A percentile compares a stretch with the other conserved stretches of the same genome.
Conservation (phyloP, 2,888 invertebrate genomes). For the Amphipoea oculea region DNA sequence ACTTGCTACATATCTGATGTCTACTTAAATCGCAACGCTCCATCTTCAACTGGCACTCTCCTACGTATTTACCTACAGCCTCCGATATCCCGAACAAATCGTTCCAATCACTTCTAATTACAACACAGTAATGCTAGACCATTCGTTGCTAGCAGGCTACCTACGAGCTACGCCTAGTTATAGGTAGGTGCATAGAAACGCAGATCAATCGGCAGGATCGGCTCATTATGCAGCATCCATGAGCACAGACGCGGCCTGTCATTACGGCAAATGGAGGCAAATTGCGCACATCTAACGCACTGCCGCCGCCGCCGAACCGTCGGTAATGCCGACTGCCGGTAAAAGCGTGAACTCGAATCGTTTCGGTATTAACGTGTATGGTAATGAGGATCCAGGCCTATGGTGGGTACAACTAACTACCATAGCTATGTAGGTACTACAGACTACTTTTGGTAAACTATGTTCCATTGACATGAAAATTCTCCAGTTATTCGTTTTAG, state of each 20-base stretch:
- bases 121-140: slow-evolving; percentile 63
- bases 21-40: slow-evolving; percentile 44
- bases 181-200: slow-evolving; percentile 58
- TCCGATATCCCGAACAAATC: slow-evolving; percentile 62
- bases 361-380: slow-evolving; percentile 76
- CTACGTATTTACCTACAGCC: slow-evolving; percentile 57
- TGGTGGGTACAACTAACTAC: slow-evolving; percentile 23
- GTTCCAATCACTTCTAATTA: slow-evolving; percentile 73
- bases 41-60: slow-evolving; percentile 29
- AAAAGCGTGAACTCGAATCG: slow-evolving; percentile 82
- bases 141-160: slow-evolving; percentile 55
- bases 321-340: slow-evolving; percentile 80
- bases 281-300: slow-evolving; percentile 89
- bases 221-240: slow-evolving; percentile 88
- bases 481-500: neutral
- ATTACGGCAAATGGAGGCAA: slow-evolving; percentile 89
- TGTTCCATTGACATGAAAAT: neutral
- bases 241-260: slow-evolving; percentile 83
- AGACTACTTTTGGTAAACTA: slow-evolving; percentile 1
- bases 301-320: slow-evolving; percentile 73
- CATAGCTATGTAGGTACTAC: slow-evolving; percentile 29
- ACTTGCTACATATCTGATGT: neutral
- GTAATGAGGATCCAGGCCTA: slow-evolving; percentile 74
- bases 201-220: slow-evolving; percentile 85
- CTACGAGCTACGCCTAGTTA: slow-evolving; percentile 62